Conservation (phyloP, 2,888 invertebrate genomes). For the Mimumesa dahlbomi region DNA sequence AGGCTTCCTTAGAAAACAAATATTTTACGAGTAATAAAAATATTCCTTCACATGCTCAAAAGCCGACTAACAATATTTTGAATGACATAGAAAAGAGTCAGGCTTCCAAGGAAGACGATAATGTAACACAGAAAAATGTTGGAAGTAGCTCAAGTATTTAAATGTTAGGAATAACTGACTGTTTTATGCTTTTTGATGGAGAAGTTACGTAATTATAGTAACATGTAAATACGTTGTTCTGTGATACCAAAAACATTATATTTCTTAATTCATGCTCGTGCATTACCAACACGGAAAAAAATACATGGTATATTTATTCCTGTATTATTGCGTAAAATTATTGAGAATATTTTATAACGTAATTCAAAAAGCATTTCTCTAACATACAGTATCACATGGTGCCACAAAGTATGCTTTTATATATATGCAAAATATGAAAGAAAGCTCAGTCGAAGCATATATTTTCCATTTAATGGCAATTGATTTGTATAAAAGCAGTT, state of each 20-base stretch:
- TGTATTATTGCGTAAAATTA: constrained; percentile 16
- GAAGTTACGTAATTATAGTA: constrained; percentile 47
- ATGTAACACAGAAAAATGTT: constrained; percentile 33
- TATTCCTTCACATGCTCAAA: constrained; percentile 29
- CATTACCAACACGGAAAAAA: constrained; percentile 56
- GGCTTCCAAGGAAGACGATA: constrained; percentile 28
- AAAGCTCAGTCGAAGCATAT: not conserved
- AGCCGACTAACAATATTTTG: constrained; percentile 36
- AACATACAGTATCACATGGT: constrained; percentile 26
- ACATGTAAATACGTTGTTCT: constrained; percentile 69
- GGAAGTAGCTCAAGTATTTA: constrained; percentile 39
- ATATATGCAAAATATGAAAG: constrained; percentile 23
- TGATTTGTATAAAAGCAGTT: not conserved
- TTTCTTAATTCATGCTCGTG: constrained; percentile 52
- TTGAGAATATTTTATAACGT: constrained; percentile 1
- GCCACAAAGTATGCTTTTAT: constrained; percentile 32
- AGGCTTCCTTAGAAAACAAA: constrained; percentile 26
- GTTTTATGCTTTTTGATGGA: constrained; percentile 55
- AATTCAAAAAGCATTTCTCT: constrained; percentile 33
- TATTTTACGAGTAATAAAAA: constrained; percentile 38
- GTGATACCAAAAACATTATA: constrained; percentile 68
- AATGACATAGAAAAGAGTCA: constrained; percentile 36
- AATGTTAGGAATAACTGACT: constrained; percentile 43
- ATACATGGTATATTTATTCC: constrained; percentile 29
- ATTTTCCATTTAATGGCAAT: not conserved